Percentiles rank a stretch among this genome's conserved stretches.
These are phyloP conservation scores for Labeo catla DNA, from an alignment of 2,113 vertebrate species.

Conservation along the genomic window DNA sequence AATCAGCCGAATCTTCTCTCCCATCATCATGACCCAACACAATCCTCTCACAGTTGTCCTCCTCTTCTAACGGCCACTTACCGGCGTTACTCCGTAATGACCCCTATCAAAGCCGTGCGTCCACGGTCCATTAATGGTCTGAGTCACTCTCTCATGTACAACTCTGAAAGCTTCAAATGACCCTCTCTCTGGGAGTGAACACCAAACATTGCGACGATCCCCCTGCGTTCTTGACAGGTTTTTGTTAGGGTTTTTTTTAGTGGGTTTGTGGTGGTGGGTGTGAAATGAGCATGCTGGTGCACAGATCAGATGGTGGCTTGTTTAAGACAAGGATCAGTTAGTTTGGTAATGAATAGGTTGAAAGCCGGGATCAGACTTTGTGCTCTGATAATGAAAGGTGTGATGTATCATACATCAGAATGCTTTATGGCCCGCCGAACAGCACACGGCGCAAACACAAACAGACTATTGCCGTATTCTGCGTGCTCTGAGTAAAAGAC, in stretches of 20 bases:
- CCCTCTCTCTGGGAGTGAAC: not conserved
- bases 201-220: not conserved
- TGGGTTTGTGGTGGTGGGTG: not conserved
- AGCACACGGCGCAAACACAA: not conserved
- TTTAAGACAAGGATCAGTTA: not conserved
- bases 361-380: constrained; percentile 26
- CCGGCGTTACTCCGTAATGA: constrained; percentile 22
- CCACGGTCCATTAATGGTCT: constrained; percentile 33
- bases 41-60: constrained; percentile 18
- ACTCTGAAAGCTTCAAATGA: constrained; percentile 42
- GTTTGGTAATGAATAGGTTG: constrained; percentile 19
- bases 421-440: constrained; percentile 22
- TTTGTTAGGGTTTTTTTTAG: not conserved
- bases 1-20: constrained; percentile 23
- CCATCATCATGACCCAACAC: constrained; percentile 3
- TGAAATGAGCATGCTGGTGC: constrained; percentile 29
- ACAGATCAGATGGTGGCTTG: constrained; percentile 19
- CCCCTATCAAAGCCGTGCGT: constrained; percentile 4
- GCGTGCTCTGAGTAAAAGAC: not conserved
- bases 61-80: constrained; percentile 42
- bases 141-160: constrained; percentile 34
- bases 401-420: constrained; percentile 49
- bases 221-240: not conserved
- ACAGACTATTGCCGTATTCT: not conserved
- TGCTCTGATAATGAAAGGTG: constrained; percentile 40